Percentiles rank a stretch among this genome's conserved stretches.
Evolutionary conservation across 2,797 vertebrate genomes (phyloP).

Genomic region (Vipera latastei): DNA sequence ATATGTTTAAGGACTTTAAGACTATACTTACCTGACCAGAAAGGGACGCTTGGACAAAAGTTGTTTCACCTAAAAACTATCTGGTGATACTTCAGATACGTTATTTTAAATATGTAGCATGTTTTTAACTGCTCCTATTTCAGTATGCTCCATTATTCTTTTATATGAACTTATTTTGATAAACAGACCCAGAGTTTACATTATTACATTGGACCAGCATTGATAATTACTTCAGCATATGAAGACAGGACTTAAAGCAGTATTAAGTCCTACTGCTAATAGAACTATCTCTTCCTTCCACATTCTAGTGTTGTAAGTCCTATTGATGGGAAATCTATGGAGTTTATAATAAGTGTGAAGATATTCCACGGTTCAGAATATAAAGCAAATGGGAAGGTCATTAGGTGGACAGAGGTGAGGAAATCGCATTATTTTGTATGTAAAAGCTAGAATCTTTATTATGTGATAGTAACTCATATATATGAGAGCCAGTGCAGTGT

Average conservation of each 20-base stretch:
- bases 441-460: not conserved
- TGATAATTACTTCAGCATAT: not conserved
- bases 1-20: not conserved
- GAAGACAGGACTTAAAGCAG: not conserved
- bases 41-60: not conserved
- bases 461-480: not conserved
- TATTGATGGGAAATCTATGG: slow-evolving; percentile 95
- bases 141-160: too few species aligned
- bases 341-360: slow-evolving; percentile 93
- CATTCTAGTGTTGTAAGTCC: slow-evolving; percentile 86
- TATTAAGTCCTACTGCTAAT: not conserved
- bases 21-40: not conserved
- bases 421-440: rapidly evolving
- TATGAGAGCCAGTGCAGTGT: not conserved
- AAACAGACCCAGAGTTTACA: not conserved
- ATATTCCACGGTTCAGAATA: slow-evolving; percentile 97
- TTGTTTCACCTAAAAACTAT: not conserved
- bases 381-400: slow-evolving; percentile 96
- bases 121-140: not conserved
- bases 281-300: slow-evolving; percentile 3
- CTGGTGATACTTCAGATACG: not conserved
- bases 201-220: not conserved
- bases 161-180: not conserved
- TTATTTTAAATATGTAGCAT: not conserved
- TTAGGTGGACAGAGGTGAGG: slow-evolving; percentile 96